Conservation (phyloP, 2,888 invertebrate genomes). For the Tachina fera region DNA sequence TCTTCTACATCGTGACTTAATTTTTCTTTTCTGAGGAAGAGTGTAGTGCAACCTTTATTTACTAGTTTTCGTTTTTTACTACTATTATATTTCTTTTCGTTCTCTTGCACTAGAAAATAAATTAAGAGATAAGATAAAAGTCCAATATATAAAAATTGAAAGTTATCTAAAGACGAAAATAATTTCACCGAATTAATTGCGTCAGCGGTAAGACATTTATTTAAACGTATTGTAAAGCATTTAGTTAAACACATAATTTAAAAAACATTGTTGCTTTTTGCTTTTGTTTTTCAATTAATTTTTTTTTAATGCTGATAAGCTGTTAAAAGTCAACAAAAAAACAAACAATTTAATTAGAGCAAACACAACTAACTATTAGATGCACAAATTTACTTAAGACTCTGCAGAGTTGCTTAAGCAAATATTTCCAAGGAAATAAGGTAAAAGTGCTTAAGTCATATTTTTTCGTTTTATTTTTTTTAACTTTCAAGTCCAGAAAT, state of each 20-base stretch:
- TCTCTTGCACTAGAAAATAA: conserved; percentile 10
- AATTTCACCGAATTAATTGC: conserved; percentile 25
- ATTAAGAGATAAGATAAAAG: conserved; percentile 58
- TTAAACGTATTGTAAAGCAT: neutral
- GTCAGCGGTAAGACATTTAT: conserved; percentile 25
- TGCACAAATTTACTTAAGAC: neutral
- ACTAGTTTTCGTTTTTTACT: neutral
- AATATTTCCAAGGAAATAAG: no score
- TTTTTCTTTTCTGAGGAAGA: neutral
- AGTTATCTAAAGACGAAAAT: conserved; percentile 41
- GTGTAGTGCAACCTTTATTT: neutral
- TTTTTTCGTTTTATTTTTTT: no score
- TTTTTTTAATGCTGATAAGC: conserved; percentile 10
- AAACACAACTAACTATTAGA: conserved; percentile 2
- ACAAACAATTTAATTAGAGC: conserved; percentile 7
- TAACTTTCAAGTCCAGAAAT: no score
- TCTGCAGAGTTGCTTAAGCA: neutral
- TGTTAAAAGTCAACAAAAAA: neutral
- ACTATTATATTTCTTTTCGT: neutral
- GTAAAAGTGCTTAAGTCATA: no score
- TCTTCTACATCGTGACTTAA: no score
- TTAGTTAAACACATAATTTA: neutral
- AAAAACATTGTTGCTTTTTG: neutral
- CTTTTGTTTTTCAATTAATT: neutral
- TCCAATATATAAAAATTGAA: conserved; percentile 43